Base-by-base conservation (phyloP, 2,113 vertebrate species). In the Paratilapia polleni region DNA sequence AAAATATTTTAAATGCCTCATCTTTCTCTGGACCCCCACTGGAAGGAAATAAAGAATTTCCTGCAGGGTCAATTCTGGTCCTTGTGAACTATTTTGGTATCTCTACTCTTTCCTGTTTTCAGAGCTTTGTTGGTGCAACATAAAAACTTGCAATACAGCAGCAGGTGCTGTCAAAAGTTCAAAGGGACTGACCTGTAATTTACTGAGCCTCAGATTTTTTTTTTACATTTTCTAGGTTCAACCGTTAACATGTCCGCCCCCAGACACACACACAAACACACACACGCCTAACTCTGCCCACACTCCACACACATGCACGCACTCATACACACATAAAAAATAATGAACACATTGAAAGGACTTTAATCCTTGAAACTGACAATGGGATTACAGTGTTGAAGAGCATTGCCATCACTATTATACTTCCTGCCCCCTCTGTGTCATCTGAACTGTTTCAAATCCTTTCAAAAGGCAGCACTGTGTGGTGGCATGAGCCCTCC, bases 401-500 rank as follows among this genome's bases (percentile, higher is more conserved):
- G 73, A 91, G 92, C 94, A 75, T 54, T 43, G 84, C 81, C 84
- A 12, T 91, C 83, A 6, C 87, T 73, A 49, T 70, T 86, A 70
- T 82, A 87, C 91, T 92, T 94, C 91, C 94, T 91, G 86, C 80
- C 86, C 92, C 88, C 86, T 82, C 84, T 0, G 66, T 89, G 89
- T 89, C 91, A 84, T 92, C 90, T 91, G 81, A 88, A 91, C 93
- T 89, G 83, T 89, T 92, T 90, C 88, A 91, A 94, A 93, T 93
- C 90, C 89, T 63, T 92, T 95, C 90, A 94, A 94, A 52, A 93
- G 89, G 87, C 88, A n/a, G 4, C 68, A 34, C 87, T 85, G 88
- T 88, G 89, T 85, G 87, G 86, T 90, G 92, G 88, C 63, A 8
- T 54, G 43, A 34, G 64, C 47, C 57, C 59, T 20, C 95, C 93